phyloP scores from a whole-genome alignment of 35 echinoderm and acorn worm species.

The Ptychodera flava region DNA sequence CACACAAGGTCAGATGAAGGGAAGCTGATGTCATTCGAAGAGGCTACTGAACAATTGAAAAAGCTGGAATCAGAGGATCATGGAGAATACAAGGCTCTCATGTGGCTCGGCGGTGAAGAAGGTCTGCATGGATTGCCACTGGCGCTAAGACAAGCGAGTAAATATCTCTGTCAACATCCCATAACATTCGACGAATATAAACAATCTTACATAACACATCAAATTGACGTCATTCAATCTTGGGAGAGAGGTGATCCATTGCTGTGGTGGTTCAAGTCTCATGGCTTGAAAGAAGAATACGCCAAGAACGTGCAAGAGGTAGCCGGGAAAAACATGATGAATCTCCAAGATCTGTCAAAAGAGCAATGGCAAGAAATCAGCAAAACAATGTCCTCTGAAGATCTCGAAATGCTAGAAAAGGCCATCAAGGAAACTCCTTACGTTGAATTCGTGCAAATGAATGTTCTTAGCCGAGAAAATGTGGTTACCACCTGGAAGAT shows the following conservation, averaged over 20 bases:
- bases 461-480: neutral
- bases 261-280: neutral
- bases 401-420: neutral
- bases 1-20: neutral
- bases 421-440: neutral
- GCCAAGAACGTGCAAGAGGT: neutral
- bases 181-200: neutral
- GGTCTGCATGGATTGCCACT: neutral
- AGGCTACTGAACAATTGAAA: neutral
- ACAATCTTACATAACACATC: neutral
- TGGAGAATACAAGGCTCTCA: neutral
- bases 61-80: neutral
- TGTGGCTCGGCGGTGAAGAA: neutral
- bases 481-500: neutral
- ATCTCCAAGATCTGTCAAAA: neutral
- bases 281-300: neutral
- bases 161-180: neutral
- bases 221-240: neutral
- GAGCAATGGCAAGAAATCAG: neutral
- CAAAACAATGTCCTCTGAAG: neutral
- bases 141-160: neutral
- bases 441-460: neutral
- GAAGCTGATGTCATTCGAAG: neutral
- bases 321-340: neutral
- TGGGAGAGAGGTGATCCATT: neutral